Evolutionary conservation across 2,888 invertebrate species (phyloP), one percentile per base, ranked within the genome.

Genomic region (Metopia argyrocephala): DNA sequence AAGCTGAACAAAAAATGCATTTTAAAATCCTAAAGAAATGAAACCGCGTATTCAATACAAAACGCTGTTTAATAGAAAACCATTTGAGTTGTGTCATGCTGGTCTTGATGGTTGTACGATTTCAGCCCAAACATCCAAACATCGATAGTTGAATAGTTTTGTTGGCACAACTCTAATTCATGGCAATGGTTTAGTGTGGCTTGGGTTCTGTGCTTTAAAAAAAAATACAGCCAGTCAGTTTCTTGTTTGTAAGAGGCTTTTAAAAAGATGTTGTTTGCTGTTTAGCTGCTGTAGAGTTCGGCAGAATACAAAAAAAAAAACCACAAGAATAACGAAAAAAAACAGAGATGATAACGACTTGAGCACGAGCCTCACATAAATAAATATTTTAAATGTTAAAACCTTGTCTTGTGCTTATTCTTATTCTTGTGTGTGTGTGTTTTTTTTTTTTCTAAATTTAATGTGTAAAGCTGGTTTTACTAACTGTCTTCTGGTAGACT

Each of bases 301-400:
- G 9, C 15, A n/a, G n/a, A n/a, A n/a, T n/a, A n/a, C 31, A 25
- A n/a, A n/a, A n/a, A 38, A 38, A 15, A 15, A 38, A 38, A 38
- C 38, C 38, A 38, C 38, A 38, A 38, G 12, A 9, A 15, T 38
- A 38, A 38, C 12, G 15, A 38, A 25, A 59, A 73, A 61, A 65
- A 78, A 70, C 62, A 64, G 70, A 78, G 61, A 74, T 76, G 83
- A 82, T 83, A 84, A 83, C 74, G 81, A 78, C 81, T 80, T 78
- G 76, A 82, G 84, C 84, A 84, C 84, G 84, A 83, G 84, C 84
- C 78, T 38, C 65, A 78, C 76, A 83, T 83, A 80, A 82, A 78
- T 75, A 68, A 73, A 73, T 66, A 20, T 45, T n/a, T 7, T 25
- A 57, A 27, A 38, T 38, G 38, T 15, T 38, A 38, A 38, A 38